Conservation (phyloP, 2,797 vertebrate genomes). For the Cirrhinus mrigala region DNA sequence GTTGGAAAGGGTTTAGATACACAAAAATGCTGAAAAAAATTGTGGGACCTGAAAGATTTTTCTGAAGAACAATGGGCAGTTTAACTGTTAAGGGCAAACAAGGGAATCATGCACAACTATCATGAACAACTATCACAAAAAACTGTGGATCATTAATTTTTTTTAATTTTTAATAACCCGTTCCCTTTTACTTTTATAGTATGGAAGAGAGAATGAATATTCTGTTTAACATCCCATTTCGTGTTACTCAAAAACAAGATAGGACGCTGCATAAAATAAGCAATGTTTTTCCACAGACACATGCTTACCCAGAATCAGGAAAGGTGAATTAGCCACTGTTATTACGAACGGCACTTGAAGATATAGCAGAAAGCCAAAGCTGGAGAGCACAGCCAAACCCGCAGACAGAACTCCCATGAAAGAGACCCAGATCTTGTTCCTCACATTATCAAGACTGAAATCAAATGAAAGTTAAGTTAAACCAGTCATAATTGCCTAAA, state of each 20-base stretch:
- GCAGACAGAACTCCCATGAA: slow-evolving; percentile 78
- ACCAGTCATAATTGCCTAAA: neutral
- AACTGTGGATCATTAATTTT: too few species aligned
- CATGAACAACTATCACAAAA: too few species aligned
- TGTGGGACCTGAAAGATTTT: too few species aligned
- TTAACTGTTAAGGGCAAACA: too few species aligned
- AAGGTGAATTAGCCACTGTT: slow-evolving; percentile 82
- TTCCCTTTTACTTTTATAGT: too few species aligned
- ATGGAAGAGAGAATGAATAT: too few species aligned
- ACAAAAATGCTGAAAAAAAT: too few species aligned
- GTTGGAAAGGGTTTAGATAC: too few species aligned
- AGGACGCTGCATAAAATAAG: neutral
- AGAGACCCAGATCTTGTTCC: slow-evolving; percentile 84
- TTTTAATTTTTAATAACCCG: too few species aligned
- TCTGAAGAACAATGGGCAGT: too few species aligned
- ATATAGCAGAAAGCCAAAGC: slow-evolving; percentile 83
- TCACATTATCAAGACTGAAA: slow-evolving; percentile 79
- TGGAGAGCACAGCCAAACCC: slow-evolving; percentile 81
- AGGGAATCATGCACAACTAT: too few species aligned
- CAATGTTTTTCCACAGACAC: too few species aligned
- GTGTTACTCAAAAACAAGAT: neutral
- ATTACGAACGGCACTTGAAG: slow-evolving; percentile 81
- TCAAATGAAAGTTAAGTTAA: neutral
- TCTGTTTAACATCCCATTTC: neutral
- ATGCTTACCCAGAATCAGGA: slow-evolving; percentile 85